phyloP scores from a whole-genome alignment of 2,113 vertebrate species.

The Eurystomus gularis region DNA sequence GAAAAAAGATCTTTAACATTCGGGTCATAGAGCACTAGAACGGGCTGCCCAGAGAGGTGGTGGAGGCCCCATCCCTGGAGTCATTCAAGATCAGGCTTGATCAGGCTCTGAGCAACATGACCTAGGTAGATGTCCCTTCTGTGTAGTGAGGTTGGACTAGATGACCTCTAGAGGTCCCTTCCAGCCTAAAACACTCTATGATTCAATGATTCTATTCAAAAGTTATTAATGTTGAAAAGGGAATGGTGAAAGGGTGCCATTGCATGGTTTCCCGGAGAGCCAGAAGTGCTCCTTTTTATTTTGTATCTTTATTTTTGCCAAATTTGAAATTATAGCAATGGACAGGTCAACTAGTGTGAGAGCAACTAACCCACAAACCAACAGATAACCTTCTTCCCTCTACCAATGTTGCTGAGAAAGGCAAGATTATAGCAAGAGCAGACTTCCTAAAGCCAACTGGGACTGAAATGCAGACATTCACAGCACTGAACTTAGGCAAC shows the following conservation, averaged over 20 bases:
- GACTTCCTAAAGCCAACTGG: not conserved
- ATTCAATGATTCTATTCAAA: no score
- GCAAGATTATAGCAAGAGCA: not conserved
- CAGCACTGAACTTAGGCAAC: not conserved
- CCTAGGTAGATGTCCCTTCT: no score
- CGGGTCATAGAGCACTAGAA: no score
- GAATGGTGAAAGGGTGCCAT: no score
- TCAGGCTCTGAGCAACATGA: no score
- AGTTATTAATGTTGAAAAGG: not conserved
- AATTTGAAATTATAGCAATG: not conserved
- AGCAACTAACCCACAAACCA: not conserved
- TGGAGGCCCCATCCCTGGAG: no score
- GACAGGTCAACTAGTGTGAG: not conserved
- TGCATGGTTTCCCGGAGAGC: not conserved
- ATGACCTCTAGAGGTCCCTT: no score
- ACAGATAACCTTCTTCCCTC: not conserved
- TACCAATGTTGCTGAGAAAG: not conserved
- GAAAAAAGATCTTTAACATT: no score
- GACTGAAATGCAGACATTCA: not conserved
- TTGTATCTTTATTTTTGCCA: not conserved
- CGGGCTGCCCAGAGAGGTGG: no score
- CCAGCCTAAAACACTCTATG: no score
- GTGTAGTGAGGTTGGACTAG: no score
- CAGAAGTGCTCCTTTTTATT: not conserved
- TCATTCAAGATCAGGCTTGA: no score